Evolutionary conservation across 2,888 invertebrate genomes (phyloP).

Genomic region (Onchidella celtica): DNA sequence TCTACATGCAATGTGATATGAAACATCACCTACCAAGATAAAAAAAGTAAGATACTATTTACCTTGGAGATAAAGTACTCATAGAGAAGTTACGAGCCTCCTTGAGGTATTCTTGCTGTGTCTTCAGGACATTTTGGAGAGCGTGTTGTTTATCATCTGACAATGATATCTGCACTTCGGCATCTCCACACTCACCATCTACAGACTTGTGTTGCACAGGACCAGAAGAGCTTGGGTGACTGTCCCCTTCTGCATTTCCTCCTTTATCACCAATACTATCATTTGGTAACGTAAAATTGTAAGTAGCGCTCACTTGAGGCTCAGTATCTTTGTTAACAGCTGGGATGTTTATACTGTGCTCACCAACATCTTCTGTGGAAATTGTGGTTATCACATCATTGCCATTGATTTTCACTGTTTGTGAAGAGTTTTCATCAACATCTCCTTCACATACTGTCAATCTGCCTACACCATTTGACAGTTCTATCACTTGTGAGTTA

Average conservation of each 20-base stretch:
- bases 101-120: constrained; percentile 53
- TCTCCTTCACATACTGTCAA: constrained; percentile 1
- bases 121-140: constrained; percentile 32
- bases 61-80: constrained; percentile 57
- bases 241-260: neutral
- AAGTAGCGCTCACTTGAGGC: constrained; percentile 30
- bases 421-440: neutral
- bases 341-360: neutral
- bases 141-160: constrained; percentile 8
- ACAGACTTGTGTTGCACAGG: neutral
- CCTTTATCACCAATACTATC: neutral
- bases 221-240: neutral
- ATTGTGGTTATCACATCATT: neutral
- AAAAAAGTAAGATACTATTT: no score
- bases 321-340: neutral
- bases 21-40: no score
- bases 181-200: constrained; percentile 9
- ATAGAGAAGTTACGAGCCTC: constrained; percentile 59
- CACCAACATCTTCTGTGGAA: neutral
- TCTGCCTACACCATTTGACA: constrained; percentile 34
- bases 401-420: neutral
- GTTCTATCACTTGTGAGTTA: neutral
- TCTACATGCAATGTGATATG: no score
- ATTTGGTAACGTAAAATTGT: constrained; percentile 1
- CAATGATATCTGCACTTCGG: neutral